Evolutionary conservation across 2,888 invertebrate species (phyloP).

Genomic region (Epistrophe grossulariae): DNA sequence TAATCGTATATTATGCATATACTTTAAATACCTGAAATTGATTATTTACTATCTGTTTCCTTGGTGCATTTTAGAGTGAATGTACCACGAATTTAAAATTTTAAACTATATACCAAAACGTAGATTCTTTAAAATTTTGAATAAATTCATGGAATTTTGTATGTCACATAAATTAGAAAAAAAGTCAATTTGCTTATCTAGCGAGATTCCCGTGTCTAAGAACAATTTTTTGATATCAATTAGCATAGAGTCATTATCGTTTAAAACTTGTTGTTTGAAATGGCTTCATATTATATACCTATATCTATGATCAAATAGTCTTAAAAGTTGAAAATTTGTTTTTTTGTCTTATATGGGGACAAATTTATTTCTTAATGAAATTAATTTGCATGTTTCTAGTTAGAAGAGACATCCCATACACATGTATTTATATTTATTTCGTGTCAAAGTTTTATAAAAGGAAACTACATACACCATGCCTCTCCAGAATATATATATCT

Average conservation of each 20-base stretch:
- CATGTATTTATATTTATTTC: not conserved
- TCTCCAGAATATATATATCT: not conserved
- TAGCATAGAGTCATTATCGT: slow-evolving; percentile 22
- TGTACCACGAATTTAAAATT: no score
- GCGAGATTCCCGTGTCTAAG: not conserved
- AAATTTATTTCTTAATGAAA: not conserved
- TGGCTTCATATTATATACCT: no score
- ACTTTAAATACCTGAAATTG: no score
- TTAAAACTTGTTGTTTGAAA: slow-evolving; percentile 15
- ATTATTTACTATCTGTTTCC: no score
- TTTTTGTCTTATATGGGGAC: not conserved
- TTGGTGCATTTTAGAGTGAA: no score
- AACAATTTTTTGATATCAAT: not conserved
- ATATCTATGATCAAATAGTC: not conserved
- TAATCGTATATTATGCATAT: no score
- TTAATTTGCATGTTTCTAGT: slow-evolving; percentile 21
- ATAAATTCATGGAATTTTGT: not conserved
- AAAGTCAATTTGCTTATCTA: not conserved
- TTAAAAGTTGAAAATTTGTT: not conserved
- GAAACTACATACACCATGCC: slow-evolving; percentile 11
- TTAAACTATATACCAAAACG: not conserved
- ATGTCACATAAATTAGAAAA: slow-evolving; percentile 20
- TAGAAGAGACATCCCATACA: not conserved
- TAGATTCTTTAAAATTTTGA: not conserved
- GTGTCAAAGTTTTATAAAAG: slow-evolving; percentile 8